Conservation (phyloP, 2,797 vertebrate species). For the Sebastes iracundus region DNA sequence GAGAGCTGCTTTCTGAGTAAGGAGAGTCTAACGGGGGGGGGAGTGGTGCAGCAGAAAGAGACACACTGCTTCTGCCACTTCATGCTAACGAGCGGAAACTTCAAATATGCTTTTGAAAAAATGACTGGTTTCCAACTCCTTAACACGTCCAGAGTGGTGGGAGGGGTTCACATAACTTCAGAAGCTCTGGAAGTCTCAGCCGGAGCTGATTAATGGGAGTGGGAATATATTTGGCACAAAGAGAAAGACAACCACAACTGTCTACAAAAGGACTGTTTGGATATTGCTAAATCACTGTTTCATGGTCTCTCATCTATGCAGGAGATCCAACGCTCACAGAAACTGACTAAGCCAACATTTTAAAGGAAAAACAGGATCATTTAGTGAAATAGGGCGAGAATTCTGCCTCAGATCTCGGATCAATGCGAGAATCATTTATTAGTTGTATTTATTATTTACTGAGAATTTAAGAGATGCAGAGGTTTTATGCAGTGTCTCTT, state of each 20-base stretch:
- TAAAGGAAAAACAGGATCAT: background rate
- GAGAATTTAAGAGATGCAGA: background rate
- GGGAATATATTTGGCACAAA: constrained; percentile 45
- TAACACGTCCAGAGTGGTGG: constrained; percentile 43
- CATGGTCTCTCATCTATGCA: background rate
- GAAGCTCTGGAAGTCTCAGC: constrained; percentile 25
- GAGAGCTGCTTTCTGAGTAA: background rate
- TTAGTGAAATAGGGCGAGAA: background rate
- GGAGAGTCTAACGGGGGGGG: background rate
- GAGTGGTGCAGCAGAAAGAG: constrained; percentile 1
- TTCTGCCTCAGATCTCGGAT: background rate
- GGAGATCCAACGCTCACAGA: background rate
- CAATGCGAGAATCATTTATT: background rate
- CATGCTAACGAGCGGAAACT: constrained; percentile 41
- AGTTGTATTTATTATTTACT: background rate
- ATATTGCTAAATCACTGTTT: constrained; percentile 3
- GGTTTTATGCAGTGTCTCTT: background rate
- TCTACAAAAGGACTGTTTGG: background rate
- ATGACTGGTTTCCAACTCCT: constrained; percentile 18
- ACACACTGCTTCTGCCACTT: constrained; percentile 7
- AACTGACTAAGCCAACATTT: background rate
- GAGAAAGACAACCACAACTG: constrained; percentile 19
- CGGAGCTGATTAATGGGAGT: constrained; percentile 39
- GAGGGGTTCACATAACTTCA: constrained; percentile 39
- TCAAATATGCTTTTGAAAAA: constrained; percentile 57